Base-by-base conservation (phyloP, 2,888 invertebrate species). In the Galeruca laticollis region DNA sequence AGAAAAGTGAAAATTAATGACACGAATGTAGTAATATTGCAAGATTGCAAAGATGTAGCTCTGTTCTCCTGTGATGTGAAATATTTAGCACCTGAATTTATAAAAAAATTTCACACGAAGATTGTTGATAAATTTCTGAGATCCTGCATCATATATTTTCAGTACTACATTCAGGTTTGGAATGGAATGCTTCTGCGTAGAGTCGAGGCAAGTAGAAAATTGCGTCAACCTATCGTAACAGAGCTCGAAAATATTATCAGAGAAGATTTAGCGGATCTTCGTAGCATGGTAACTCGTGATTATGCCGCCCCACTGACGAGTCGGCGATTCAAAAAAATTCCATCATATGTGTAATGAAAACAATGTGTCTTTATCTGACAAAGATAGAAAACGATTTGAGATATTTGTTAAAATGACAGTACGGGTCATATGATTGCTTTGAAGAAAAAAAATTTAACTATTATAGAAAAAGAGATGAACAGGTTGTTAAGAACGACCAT, bases 351-450 rank as follows among this genome's bases (percentile, higher is more conserved):
- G 86, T n/a, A 83, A 85, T 68, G 87, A 88, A 75, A 88, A 88
- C 77, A 85, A 88, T 51, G 84, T 84, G 60, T 90, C 91, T 0
- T 82, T 90, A 70, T 88, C 89, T n/a, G 90, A 91, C 76, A 89
- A 89, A 81, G 92, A 91, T 79, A 86, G 90, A 31, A 84, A 89
- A 71, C 82, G 90, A 65, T 88, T 88, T 75, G 91, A 92, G 82
- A 87, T 87, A 8, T 80, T 92, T 18, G 82, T 90, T 56, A 86
- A 88, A 67, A 85, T 91, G 82, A 86, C 89, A 59, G 87, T 89
- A 54, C 88, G 90, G 78, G 88, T 91, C 56, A 88, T 90, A 40
- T 92, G 91, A 86, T 91, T 73, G 90, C 90, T 21, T 82, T 91
- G 49, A 87, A 88, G 64, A 86, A 91, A 60, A 89, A 87, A 80